phyloP scores from a whole-genome alignment of 2,888 invertebrate genomes.

The Athalia rosae region DNA sequence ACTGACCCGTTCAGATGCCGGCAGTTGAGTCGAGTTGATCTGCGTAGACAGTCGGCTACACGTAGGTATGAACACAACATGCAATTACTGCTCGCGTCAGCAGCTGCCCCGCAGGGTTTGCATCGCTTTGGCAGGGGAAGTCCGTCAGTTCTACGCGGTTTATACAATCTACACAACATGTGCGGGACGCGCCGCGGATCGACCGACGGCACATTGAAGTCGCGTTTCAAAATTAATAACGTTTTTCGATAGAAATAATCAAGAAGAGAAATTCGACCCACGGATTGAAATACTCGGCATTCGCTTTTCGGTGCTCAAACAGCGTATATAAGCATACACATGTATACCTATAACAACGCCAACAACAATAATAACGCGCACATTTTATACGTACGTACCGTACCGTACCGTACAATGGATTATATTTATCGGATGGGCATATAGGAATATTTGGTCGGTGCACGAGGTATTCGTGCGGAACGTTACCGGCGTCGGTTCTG shows the following conservation, averaged over 20 bases:
- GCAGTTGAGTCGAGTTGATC: background rate
- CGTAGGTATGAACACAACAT: slow-evolving; percentile 57
- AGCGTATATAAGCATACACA: no score
- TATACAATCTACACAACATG: background rate
- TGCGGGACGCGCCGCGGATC: background rate
- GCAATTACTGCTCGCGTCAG: slow-evolving; percentile 72
- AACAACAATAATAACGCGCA: no score
- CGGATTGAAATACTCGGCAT: no score
- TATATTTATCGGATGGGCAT: slow-evolving; percentile 21
- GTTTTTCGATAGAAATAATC: no score
- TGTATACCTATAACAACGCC: no score
- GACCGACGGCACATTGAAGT: slow-evolving; percentile 4
- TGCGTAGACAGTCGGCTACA: background rate
- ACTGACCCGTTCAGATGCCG: background rate
- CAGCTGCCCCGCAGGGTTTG: slow-evolving; percentile 53
- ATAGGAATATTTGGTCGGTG: background rate
- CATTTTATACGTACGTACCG: no score
- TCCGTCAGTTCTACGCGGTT: background rate
- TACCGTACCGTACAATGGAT: no score
- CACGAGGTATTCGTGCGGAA: background rate
- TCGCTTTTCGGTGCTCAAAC: no score
- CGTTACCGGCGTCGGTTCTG: background rate
- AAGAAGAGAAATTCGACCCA: no score
- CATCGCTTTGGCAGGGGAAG: slow-evolving; percentile 7
- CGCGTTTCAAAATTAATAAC: no score